Conservation (phyloP, 2,888 invertebrate species). For the Amblyteles armatorius region DNA sequence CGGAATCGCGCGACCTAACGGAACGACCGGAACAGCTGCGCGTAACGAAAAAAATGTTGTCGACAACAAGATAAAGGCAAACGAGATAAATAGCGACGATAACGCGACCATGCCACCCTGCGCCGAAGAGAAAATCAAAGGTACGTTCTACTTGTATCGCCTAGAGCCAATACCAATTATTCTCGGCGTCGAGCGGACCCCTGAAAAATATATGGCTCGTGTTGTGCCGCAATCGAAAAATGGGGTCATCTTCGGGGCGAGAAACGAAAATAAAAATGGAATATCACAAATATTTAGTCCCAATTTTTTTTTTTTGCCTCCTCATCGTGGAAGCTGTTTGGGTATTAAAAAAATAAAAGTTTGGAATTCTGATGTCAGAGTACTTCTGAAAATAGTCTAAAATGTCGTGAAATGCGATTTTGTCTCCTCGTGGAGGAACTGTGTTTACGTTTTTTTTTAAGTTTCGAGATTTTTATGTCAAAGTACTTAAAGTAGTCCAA, state of each 20-base stretch:
- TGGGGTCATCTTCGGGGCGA: no score
- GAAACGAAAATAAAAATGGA: no score
- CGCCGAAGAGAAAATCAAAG: conserved; percentile 86
- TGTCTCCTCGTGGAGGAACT: not conserved
- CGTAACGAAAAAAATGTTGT: conserved; percentile 83
- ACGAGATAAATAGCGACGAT: conserved; percentile 83
- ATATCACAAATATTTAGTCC: no score
- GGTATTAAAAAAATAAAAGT: no score
- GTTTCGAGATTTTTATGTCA: not conserved
- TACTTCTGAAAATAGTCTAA: no score
- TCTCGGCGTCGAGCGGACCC: not conserved
- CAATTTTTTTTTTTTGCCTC: no score
- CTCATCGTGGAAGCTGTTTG: no score
- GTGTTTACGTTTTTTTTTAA: no score
- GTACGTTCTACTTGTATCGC: conserved; percentile 68
- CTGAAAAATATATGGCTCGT: not conserved
- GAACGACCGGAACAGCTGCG: conserved; percentile 43
- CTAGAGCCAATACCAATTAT: not conserved
- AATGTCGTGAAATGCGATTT: not conserved
- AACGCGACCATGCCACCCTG: conserved; percentile 87
- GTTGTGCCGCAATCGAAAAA: no score
- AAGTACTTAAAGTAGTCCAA: not conserved
- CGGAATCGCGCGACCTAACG: conserved; percentile 74
- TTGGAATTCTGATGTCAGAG: no score
- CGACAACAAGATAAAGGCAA: conserved; percentile 79